Evolutionary conservation across 2,888 invertebrate species (phyloP).

Genomic region (Lepidochrysops patricia): DNA sequence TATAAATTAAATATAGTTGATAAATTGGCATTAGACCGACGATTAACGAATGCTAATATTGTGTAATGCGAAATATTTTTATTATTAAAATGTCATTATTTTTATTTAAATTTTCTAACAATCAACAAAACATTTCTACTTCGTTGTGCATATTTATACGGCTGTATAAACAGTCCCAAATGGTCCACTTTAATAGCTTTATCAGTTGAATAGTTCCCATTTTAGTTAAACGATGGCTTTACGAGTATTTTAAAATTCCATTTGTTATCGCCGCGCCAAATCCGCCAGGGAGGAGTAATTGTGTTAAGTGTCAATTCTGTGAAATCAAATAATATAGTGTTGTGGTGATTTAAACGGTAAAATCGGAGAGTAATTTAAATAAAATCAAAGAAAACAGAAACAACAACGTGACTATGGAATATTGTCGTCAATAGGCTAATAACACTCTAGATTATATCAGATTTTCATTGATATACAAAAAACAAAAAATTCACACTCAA

Average conservation of each 20-base stretch:
- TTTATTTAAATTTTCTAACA: neutral
- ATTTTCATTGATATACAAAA: too few species aligned
- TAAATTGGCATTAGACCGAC: too few species aligned
- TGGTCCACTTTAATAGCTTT: neutral
- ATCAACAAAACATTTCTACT: neutral
- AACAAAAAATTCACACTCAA: too few species aligned
- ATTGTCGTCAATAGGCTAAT: too few species aligned
- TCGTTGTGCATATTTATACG: neutral
- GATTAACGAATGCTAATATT: too few species aligned
- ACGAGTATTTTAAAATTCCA: slow-evolving; percentile 8
- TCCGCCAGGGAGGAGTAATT: slow-evolving; percentile 4
- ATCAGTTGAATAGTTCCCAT: neutral
- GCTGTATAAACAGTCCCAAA: neutral
- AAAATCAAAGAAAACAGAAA: neutral
- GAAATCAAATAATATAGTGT: slow-evolving; percentile 4
- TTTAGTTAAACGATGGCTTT: slow-evolving; percentile 3
- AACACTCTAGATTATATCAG: too few species aligned
- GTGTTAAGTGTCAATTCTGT: slow-evolving; percentile 9
- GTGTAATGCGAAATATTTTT: too few species aligned
- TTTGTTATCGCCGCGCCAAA: slow-evolving; percentile 3
- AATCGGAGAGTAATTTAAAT: neutral
- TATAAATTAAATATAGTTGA: too few species aligned
- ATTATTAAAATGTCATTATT: neutral
- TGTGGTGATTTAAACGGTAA: neutral
- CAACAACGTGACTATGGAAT: too few species aligned